Percentiles rank a stretch among this genome's conserved stretches.
phyloP scores from a whole-genome alignment of 2,113 vertebrate genomes.

The Nasalis larvatus region DNA sequence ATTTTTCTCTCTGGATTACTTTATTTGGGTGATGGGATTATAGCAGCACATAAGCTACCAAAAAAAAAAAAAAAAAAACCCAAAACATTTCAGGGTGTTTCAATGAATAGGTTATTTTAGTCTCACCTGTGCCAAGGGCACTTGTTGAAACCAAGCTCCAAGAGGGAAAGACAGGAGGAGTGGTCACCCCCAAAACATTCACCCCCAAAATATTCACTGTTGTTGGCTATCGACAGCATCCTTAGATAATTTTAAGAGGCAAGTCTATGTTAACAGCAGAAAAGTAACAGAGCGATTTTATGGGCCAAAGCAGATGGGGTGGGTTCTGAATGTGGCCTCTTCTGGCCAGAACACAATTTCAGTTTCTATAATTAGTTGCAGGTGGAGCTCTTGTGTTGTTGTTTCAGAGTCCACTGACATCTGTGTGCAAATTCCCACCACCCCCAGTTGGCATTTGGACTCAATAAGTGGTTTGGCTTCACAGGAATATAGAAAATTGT shows the following conservation, averaged over 20 bases:
- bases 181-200: not conserved
- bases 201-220: conserved; percentile 3
- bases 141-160: conserved; percentile 37
- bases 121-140: conserved; percentile 21
- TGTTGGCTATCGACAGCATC: not conserved
- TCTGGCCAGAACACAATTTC: conserved; percentile 57
- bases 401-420: conserved; percentile 62
- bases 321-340: conserved; percentile 41
- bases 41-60: not conserved
- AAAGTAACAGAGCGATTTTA: conserved; percentile 56
- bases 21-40: conserved; percentile 9
- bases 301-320: conserved; percentile 53
- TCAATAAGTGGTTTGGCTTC: conserved; percentile 61
- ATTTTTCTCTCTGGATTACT: conserved; percentile 29
- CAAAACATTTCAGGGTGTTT: conserved; percentile 30
- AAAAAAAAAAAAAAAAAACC: not conserved
- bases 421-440: conserved; percentile 62
- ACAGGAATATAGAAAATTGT: conserved; percentile 62
- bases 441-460: conserved; percentile 66
- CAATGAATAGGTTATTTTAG: conserved; percentile 28
- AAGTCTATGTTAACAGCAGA: conserved; percentile 42
- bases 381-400: conserved; percentile 48
- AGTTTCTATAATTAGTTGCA: conserved; percentile 73
- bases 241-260: conserved; percentile 48
- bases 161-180: not conserved